Percentiles rank a stretch among this genome's conserved stretches.
Conservation (phyloP, 2,797 vertebrate genomes). For the Intellagama lesueurii region DNA sequence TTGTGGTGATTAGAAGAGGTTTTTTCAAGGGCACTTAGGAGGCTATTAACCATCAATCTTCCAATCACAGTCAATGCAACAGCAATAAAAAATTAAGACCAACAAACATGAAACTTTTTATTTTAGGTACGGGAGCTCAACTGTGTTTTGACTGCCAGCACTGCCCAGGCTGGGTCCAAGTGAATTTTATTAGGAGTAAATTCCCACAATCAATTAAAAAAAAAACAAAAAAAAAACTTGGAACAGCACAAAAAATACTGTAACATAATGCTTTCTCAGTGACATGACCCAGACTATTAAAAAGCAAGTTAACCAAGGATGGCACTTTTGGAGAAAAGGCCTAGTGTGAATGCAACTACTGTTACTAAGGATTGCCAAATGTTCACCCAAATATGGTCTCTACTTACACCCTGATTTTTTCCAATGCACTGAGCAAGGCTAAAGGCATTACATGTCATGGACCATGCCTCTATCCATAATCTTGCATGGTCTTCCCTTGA, state of each 20-base stretch:
- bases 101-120: neutral
- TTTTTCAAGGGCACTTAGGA: neutral
- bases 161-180: neutral
- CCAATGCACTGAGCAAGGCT: neutral
- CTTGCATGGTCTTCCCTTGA: neutral
- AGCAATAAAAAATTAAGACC: neutral
- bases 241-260: neutral
- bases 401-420: neutral
- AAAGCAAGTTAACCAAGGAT: neutral
- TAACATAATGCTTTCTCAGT: neutral
- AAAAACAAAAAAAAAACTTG: neutral
- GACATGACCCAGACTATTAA: neutral
- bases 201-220: neutral
- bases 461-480: neutral
- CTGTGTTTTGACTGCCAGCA: neutral
- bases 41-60: neutral
- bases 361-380: neutral
- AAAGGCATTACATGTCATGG: too few relatives aligned
- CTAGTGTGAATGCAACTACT: neutral
- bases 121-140: neutral
- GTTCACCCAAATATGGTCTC: neutral
- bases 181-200: neutral
- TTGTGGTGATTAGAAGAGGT: neutral
- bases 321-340: neutral
- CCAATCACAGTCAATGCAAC: neutral